Evolutionary conservation across 2,888 invertebrate species (phyloP), one percentile per base, ranked within the genome.

Genomic region (Craniophora ligustri): DNA sequence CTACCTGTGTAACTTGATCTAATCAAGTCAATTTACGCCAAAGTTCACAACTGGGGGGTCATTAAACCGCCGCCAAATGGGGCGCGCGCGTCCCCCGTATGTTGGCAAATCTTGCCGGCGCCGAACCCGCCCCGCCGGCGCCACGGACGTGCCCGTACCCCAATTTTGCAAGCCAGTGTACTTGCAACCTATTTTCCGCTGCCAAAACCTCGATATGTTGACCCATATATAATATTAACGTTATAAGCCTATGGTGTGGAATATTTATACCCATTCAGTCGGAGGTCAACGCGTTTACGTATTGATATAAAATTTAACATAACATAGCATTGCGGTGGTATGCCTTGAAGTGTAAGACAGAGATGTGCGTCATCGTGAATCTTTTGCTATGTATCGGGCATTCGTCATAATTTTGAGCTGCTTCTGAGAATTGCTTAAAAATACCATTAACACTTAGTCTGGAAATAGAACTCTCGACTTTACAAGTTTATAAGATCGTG

Each of bases 111-210:
- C 76, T 75, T 55, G 73, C 64, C 71, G 76, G 30, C 74, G 61
- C 56, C 63, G 47, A 34, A 48, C 14, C 53, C 62, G 62, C 19
- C 61, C 19, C 49, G 45, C 19, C 46, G 72, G 72, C 75, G 75
- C 72, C 75, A 42, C 70, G 64, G 63, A n/a, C 64, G 68, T 58
- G 70, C 71, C 67, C 67, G 58, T 76, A 69, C 74, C 78, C 59
- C 62, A 78, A 79, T 83, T 83, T 82, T 74, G 71, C 63, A 73
- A 76, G 68, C 75, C 62, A 67, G 68, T 67, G 58, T 77, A 67
- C 72, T 67, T 67, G 46, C 76, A 82, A 78, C 79, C 81, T 76
- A 80, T 73, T 78, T 85, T 72, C 71, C 49, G 73, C 75, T 84
- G 82, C 79, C 83, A 85, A 84, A 80, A 76, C 39, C 23, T 30